Conservation (phyloP, 2,888 invertebrate genomes). For the Ophion ventricosus region DNA sequence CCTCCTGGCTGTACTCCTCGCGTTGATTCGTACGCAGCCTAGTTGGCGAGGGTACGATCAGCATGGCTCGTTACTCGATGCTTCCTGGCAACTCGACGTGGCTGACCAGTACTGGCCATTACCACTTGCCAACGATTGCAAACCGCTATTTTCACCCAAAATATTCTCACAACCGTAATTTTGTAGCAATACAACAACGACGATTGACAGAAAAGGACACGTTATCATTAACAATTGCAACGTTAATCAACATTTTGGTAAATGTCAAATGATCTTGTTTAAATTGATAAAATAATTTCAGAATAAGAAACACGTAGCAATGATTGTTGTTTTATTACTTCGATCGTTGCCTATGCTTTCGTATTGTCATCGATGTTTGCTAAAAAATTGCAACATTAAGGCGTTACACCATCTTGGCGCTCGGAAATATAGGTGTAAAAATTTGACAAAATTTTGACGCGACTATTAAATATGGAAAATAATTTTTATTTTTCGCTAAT, state of each 20-base stretch:
- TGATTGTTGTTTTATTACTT: no score
- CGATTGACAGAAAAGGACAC: neutral
- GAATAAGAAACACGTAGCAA: no score
- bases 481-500: no score
- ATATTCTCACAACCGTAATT: slow-evolving; percentile 11
- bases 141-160: neutral
- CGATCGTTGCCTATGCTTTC: no score
- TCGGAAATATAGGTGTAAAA: no score
- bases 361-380: no score
- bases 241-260: no score
- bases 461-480: no score
- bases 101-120: slow-evolving; percentile 56
- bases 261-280: neutral
- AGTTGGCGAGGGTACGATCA: slow-evolving; percentile 53
- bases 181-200: neutral
- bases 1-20: neutral
- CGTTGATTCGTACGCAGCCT: slow-evolving; percentile 50
- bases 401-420: no score
- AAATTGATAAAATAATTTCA: neutral
- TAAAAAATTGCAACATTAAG: no score
- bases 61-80: slow-evolving; percentile 58
- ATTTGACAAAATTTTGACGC: no score
- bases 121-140: slow-evolving; percentile 46
- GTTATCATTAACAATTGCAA: neutral
- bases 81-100: slow-evolving; percentile 36